Conservation (phyloP, 2,797 vertebrate species). For the Delichon dasypus region DNA sequence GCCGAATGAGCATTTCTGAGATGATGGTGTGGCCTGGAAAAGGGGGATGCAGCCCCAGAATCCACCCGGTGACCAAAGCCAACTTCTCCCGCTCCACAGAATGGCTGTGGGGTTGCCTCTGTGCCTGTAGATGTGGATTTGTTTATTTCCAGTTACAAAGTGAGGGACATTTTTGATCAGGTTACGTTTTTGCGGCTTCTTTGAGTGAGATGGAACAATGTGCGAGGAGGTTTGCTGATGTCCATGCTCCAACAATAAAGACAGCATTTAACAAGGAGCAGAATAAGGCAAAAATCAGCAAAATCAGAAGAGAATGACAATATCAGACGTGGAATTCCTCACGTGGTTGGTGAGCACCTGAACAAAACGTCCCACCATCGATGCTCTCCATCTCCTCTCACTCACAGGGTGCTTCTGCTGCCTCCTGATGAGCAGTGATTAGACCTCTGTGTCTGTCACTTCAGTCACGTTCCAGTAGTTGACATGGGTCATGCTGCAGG, state of each 20-base stretch:
- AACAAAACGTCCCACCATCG: neutral
- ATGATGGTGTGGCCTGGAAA: no score
- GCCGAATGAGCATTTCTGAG: neutral
- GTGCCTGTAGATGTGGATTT: neutral
- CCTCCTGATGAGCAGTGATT: neutral
- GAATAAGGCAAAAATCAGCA: neutral
- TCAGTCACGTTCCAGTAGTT: neutral
- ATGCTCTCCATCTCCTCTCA: neutral
- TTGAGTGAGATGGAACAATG: neutral
- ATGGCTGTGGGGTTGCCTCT: neutral
- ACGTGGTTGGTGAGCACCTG: neutral
- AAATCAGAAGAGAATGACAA: no score
- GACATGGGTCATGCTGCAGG: neutral
- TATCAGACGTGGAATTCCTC: neutral
- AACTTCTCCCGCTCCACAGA: neutral
- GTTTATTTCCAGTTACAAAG: neutral
- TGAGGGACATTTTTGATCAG: neutral
- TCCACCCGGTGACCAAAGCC: no score
- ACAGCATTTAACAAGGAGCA: neutral
- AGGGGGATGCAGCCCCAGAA: neutral
- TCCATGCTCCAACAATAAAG: neutral
- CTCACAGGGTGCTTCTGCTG: neutral
- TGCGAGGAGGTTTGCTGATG: neutral
- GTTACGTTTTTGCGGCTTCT: neutral
- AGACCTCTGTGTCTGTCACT: neutral